A percentile compares a stretch with the other conserved stretches of the same genome.
Conservation (phyloP, 2,797 vertebrate genomes). For the Hippopotamyrus pictus region DNA sequence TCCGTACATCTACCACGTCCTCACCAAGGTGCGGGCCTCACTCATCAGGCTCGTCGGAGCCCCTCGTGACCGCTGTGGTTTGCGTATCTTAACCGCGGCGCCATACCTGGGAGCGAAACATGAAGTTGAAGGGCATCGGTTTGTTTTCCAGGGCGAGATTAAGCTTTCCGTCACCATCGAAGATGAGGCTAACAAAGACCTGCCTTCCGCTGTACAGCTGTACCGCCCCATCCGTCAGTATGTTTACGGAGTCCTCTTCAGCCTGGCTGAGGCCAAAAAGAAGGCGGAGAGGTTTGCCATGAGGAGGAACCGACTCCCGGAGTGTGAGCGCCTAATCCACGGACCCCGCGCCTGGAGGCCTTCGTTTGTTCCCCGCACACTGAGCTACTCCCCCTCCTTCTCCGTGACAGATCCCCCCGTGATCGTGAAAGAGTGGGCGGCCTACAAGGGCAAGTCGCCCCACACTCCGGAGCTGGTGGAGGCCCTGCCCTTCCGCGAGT, state of each 20-base stretch:
- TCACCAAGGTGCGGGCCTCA: conserved; percentile 76
- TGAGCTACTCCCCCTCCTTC: background rate
- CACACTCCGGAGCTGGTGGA: conserved; percentile 92
- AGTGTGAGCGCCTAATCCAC: conserved; percentile 63
- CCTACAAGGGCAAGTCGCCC: conserved; percentile 92
- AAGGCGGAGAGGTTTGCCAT: conserved; percentile 85
- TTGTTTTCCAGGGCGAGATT: conserved; percentile 77
- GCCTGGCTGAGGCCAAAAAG: conserved; percentile 88
- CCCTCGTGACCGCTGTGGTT: background rate
- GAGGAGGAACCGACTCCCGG: conserved; percentile 83
- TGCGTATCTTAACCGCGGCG: background rate
- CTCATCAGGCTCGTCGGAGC: no score
- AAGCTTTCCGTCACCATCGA: conserved; percentile 92
- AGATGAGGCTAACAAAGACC: conserved; percentile 94
- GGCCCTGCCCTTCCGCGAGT: conserved; percentile 87
- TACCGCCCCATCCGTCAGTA: conserved; percentile 89
- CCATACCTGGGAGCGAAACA: background rate
- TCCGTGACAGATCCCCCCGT: conserved; percentile 70
- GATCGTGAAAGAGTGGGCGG: conserved; percentile 91
- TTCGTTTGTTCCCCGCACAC: background rate
- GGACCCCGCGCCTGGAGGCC: no score
- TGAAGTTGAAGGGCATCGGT: background rate
- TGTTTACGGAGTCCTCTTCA: conserved; percentile 96
- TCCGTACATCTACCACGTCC: conserved; percentile 88
- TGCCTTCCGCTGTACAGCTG: conserved; percentile 88